A percentile compares a stretch with the other conserved stretches of the same genome.
Conservation (phyloP, 1,140 invertebrate species). For the Drosophila miranda region DNA sequence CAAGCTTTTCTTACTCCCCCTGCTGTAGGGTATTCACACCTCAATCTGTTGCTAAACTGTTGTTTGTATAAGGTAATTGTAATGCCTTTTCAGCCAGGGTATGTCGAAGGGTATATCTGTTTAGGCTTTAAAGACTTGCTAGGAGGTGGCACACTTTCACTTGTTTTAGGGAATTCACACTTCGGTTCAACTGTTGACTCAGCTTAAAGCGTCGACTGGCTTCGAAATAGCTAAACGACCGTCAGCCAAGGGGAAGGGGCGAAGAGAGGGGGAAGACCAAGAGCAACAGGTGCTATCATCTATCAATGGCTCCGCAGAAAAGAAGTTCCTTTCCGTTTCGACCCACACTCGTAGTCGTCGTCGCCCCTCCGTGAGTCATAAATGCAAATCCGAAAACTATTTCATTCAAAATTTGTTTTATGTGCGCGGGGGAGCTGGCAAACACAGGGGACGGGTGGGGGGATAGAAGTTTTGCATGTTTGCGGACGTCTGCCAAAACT, state of each 20-base stretch:
- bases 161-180: constrained; percentile 13
- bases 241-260: constrained; percentile 5
- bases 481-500: constrained; percentile 46
- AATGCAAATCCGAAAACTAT: constrained; percentile 70
- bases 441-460: constrained; percentile 7
- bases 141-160: background rate
- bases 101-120: no score
- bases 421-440: constrained; percentile 7
- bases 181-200: constrained; percentile 30
- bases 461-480: constrained; percentile 41
- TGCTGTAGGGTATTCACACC: no score
- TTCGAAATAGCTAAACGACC: constrained; percentile 14
- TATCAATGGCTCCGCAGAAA: constrained; percentile 43
- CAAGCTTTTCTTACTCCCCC: no score
- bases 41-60: constrained; percentile 17
- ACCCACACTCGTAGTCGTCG: background rate
- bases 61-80: constrained; percentile 33
- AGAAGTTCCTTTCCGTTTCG: constrained; percentile 31
- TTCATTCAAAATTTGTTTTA: constrained; percentile 60
- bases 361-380: constrained; percentile 49
- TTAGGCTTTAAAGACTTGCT: no score
- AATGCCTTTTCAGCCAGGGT: constrained; percentile 11
- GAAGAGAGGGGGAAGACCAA: constrained; percentile 1
- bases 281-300: constrained; percentile 67
- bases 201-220: constrained; percentile 37